A percentile compares a stretch with the other conserved stretches of the same genome.
phyloP scores from a whole-genome alignment of 1,140 invertebrate genomes.

The Diplogasteroides magnus region DNA sequence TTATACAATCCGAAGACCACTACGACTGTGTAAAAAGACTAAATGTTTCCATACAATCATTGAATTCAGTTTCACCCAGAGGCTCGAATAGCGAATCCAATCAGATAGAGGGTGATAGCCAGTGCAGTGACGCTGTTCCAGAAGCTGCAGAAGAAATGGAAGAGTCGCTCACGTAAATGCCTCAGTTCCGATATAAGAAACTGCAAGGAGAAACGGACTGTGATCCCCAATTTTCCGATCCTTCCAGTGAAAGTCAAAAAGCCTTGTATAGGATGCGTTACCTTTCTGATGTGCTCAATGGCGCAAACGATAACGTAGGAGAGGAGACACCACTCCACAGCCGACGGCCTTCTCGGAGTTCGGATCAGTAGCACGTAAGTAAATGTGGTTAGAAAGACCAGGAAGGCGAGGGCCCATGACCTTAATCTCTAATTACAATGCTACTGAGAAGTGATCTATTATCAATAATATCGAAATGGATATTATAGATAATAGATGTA shows the following conservation, averaged over 20 bases:
- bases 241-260: too few relatives aligned
- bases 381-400: constrained; percentile 81
- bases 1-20: too few relatives aligned
- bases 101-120: constrained; percentile 37
- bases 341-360: constrained; percentile 39
- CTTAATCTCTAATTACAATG: too few relatives aligned
- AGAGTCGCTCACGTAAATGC: constrained; percentile 38
- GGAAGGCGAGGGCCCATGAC: constrained; percentile 91
- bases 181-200: constrained; percentile 42
- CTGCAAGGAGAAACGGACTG: too few relatives aligned
- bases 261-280: constrained; percentile 8
- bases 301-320: constrained; percentile 39
- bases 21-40: too few relatives aligned
- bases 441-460: too few relatives aligned
- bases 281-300: constrained; percentile 44
- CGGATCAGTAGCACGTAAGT: constrained; percentile 75
- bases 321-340: constrained; percentile 37
- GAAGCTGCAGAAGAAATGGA: constrained; percentile 42
- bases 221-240: neutral
- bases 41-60: too few relatives aligned
- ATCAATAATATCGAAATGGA: too few relatives aligned
- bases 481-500: too few relatives aligned
- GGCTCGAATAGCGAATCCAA: constrained; percentile 42
- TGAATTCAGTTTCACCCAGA: too few relatives aligned
- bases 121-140: constrained; percentile 47